Percentiles rank a stretch among this genome's conserved stretches.
Evolutionary conservation across 2,113 vertebrate genomes (phyloP).

Genomic region (Nyctereutes procyonoides): DNA sequence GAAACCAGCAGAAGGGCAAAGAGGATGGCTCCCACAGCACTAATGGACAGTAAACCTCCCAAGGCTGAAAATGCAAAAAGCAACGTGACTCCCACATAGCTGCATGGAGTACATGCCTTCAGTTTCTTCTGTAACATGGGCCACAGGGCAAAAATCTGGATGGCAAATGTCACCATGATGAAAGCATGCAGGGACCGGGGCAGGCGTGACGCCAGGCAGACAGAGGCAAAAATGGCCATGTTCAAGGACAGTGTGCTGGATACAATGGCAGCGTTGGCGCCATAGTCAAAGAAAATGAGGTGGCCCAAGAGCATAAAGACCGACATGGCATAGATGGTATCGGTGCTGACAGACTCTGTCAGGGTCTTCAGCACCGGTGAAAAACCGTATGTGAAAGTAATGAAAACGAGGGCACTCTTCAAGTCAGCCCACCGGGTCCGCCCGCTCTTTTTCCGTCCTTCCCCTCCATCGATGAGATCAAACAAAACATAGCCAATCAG

Average conservation of each 20-base stretch:
- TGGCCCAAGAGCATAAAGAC: constrained; percentile 96
- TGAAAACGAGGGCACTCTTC: constrained; percentile 94
- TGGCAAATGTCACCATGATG: constrained; percentile 95
- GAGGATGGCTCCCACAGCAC: constrained; percentile 89
- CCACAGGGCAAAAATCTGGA: constrained; percentile 97
- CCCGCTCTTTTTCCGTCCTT: constrained; percentile 82
- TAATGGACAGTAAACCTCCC: constrained; percentile 88
- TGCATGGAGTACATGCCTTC: constrained; percentile 87
- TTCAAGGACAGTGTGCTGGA: constrained; percentile 97
- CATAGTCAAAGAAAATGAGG: constrained; percentile 95
- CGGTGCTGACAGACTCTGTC: constrained; percentile 97
- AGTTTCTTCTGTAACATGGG: constrained; percentile 95
- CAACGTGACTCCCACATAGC: constrained; percentile 89
- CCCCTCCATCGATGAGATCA: constrained; percentile 86
- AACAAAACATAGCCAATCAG: constrained; percentile 93
- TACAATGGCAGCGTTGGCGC: constrained; percentile 92
- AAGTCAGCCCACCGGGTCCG: constrained; percentile 92
- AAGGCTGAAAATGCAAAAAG: constrained; percentile 90
- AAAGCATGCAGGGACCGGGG: constrained; percentile 95
- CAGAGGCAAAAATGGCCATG: constrained; percentile 96
- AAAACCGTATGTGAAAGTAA: constrained; percentile 97
- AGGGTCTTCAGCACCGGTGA: constrained; percentile 96
- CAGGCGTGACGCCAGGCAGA: constrained; percentile 96
- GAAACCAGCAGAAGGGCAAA: constrained; percentile 89
- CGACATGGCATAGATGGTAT: constrained; percentile 98